These are phyloP conservation scores for Trachelus troglodyta DNA, from an alignment of 2,888 invertebrate species.

Conservation along the genomic window DNA sequence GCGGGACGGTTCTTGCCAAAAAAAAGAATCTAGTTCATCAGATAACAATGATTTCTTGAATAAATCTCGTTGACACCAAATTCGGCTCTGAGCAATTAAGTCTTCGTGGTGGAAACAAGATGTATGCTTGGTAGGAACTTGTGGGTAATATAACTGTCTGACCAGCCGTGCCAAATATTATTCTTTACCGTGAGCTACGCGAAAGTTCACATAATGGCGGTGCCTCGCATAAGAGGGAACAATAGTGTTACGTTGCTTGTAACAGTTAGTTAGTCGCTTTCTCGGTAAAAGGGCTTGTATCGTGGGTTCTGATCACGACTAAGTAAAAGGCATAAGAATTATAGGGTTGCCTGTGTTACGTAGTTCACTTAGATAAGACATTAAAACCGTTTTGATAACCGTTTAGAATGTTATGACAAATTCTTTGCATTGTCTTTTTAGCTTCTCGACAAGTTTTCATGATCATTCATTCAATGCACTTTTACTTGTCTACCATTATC, in stretches of 20 bases:
- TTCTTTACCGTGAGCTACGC: background rate
- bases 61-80: slow-evolving; percentile 2
- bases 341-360: background rate
- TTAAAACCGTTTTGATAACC: background rate
- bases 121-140: background rate
- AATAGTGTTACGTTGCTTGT: background rate
- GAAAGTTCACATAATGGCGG: background rate
- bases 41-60: background rate
- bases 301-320: slow-evolving; percentile 4
- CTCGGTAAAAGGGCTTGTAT: background rate
- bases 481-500: background rate
- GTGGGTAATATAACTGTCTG: slow-evolving; percentile 4
- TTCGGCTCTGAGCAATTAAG: background rate
- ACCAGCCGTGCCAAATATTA: slow-evolving; percentile 2
- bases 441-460: background rate
- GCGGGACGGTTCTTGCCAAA: background rate
- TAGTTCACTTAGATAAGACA: background rate
- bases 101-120: background rate
- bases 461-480: background rate
- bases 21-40: slow-evolving; percentile 5
- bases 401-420: background rate
- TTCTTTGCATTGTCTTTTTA: background rate
- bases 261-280: slow-evolving; percentile 4
- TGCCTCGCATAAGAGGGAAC: background rate
- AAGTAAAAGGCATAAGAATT: background rate